Percentiles rank a stretch among this genome's conserved stretches.
phyloP scores from a whole-genome alignment of 1,140 invertebrate species.

The Wiebesia pumilae region DNA sequence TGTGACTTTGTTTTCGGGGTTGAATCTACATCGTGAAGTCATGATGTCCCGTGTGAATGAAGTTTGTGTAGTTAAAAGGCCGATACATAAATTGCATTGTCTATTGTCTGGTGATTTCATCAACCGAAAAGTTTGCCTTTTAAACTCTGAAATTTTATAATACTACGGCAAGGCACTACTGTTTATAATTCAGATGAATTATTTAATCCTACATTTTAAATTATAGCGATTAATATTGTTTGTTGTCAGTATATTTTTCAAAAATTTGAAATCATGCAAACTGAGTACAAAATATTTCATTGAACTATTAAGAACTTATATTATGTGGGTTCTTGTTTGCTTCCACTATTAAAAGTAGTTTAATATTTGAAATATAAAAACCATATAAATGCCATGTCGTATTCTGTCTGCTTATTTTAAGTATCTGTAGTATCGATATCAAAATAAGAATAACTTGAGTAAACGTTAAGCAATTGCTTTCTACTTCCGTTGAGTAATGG shows the following conservation, averaged over 20 bases:
- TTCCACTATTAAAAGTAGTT: too few species aligned
- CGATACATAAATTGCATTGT: not conserved
- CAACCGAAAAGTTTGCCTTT: not conserved
- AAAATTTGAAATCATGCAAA: too few species aligned
- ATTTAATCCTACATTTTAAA: too few species aligned
- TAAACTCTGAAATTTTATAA: not conserved
- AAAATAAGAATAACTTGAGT: not conserved
- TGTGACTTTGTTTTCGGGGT: not conserved
- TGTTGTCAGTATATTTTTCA: too few species aligned
- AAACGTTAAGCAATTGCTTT: not conserved
- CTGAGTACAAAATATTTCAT: too few species aligned
- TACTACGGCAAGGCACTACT: not conserved
- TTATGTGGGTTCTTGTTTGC: too few species aligned
- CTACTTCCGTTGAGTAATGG: not conserved
- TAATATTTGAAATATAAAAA: too few species aligned
- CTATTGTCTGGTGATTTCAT: not conserved
- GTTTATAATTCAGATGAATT: too few species aligned
- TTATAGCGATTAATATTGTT: too few species aligned
- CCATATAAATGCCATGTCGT: too few species aligned
- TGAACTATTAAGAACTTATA: too few species aligned
- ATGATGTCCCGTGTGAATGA: not conserved
- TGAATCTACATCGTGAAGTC: not conserved
- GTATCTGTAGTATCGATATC: not conserved
- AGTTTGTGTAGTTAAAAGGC: not conserved
- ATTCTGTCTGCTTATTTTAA: not conserved